A percentile compares a stretch with the other conserved stretches of the same genome.
phyloP scores from a whole-genome alignment of 2,797 vertebrate species.

The Morelia viridis region DNA sequence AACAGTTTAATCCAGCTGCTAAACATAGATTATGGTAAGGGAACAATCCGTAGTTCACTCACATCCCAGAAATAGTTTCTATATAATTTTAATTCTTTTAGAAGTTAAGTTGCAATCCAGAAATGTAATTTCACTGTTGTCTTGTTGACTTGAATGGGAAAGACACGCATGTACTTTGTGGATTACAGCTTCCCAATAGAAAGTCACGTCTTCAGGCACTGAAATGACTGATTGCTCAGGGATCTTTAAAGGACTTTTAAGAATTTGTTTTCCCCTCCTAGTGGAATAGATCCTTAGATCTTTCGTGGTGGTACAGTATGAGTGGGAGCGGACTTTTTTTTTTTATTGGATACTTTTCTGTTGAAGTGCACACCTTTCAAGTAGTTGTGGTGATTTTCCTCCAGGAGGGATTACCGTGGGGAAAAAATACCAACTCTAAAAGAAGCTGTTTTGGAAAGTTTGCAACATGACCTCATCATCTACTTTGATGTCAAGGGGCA shows the following conservation, averaged over 20 bases:
- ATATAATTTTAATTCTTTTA: not conserved
- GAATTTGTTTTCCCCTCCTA: not conserved
- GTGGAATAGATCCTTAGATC: not conserved
- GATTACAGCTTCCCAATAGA: not conserved
- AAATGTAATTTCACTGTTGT: not conserved
- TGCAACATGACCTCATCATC: conserved; percentile 84
- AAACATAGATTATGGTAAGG: conserved; percentile 88
- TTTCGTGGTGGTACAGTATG: not conserved
- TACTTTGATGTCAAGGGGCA: conserved; percentile 98
- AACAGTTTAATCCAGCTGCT: conserved; percentile 84
- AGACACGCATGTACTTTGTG: not conserved
- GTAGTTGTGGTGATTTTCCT: not conserved
- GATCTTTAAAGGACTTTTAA: not conserved
- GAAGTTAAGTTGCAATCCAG: too few relatives aligned
- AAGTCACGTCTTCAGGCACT: not conserved
- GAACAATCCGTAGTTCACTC: not conserved
- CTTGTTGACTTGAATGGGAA: not conserved
- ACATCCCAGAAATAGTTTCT: conserved; percentile 12
- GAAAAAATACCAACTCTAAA: conserved; percentile 91
- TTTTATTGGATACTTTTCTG: not conserved
- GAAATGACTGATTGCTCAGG: not conserved
- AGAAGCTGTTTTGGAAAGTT: conserved; percentile 87
- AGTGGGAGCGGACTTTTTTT: not conserved
- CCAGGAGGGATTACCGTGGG: conserved; percentile 80
- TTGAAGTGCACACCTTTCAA: not conserved